phyloP scores from a whole-genome alignment of 2,797 vertebrate genomes.

The Erithacus rubecula region DNA sequence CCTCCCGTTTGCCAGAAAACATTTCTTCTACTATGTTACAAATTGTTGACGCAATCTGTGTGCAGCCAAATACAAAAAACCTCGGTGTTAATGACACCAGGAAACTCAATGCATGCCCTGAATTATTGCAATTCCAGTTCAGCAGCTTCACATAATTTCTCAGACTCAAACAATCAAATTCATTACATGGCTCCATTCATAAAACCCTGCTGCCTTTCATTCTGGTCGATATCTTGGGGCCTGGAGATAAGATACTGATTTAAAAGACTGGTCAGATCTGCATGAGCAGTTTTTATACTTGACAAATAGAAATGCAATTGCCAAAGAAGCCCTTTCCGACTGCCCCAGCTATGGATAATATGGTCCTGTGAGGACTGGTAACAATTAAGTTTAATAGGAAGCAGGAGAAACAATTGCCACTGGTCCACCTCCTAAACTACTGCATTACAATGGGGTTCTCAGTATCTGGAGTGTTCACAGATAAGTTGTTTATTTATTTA shows the following conservation, averaged over 20 bases:
- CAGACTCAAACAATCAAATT: background rate
- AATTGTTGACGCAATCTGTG: slow-evolving; percentile 3
- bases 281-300: background rate
- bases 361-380: background rate
- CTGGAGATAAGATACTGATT: background rate
- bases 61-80: slow-evolving; percentile 30
- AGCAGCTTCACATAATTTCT: slow-evolving; percentile 34
- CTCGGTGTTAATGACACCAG: slow-evolving; percentile 43
- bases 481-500: slow-evolving; percentile 19
- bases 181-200: slow-evolving; percentile 41
- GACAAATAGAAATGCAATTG: background rate
- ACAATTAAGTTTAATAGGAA: slow-evolving; percentile 39
- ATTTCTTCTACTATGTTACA: background rate
- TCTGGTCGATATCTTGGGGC: background rate
- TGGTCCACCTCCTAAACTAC: slow-evolving; percentile 21
- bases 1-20: background rate
- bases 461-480: slow-evolving; percentile 24
- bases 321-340: background rate
- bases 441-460: background rate
- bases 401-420: slow-evolving; percentile 27
- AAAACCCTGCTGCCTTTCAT: background rate
- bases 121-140: slow-evolving; percentile 60
- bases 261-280: background rate
- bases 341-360: background rate
- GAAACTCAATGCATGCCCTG: slow-evolving; percentile 20